Base-by-base conservation (phyloP, 2,888 invertebrate species). In the Augiades crinisus region DNA sequence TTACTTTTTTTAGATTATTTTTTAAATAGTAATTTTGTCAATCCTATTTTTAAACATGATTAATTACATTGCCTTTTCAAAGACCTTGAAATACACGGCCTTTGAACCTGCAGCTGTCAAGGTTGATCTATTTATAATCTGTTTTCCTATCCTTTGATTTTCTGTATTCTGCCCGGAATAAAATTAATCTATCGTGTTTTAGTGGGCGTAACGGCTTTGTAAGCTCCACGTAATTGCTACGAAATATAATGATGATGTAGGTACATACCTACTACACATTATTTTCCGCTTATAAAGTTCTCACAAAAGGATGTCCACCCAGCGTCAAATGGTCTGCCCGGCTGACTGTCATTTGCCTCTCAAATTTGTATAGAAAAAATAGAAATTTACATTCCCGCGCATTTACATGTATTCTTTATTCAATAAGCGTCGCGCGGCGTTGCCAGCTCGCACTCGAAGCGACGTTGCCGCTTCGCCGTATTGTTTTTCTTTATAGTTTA, bases 361-460 rank as follows among this genome's bases (percentile, higher is more conserved):
- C 33, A 45, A 45, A 45, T 30, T 47, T 38, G 33, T 49, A 21
- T 47, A 47, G 8, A 47, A 49, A 49, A 49, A 41, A 22, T 33
- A 14, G 13, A 41, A 49, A 49, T 49, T 49, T 49, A 49, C 38
- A 38, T 47, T 47, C 38, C 49, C 34, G 33, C 24, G 8, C 40
- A 49, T 49, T 50, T 50, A 41, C 49, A 49, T 49, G 40, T 47
- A 33, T 47, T 58, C 55, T 59, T 56, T 56, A 60, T 55, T 60
- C 50, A 55, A 60, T 55, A 54, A 56, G 54, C 41, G 53, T 54
- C 13, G 53, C 22, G 82, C 83, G 77, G 69, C 77, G 82, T 80
- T 83, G 82, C 81, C 78, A 66, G 67, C 67, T 62, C 75, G 59
- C 50, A 74, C 77, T 75, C 75, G 81, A 72, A 75, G 81, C 83